Base-by-base conservation (phyloP, 23 tunicate genomes). In the Corella eumyota region DNA sequence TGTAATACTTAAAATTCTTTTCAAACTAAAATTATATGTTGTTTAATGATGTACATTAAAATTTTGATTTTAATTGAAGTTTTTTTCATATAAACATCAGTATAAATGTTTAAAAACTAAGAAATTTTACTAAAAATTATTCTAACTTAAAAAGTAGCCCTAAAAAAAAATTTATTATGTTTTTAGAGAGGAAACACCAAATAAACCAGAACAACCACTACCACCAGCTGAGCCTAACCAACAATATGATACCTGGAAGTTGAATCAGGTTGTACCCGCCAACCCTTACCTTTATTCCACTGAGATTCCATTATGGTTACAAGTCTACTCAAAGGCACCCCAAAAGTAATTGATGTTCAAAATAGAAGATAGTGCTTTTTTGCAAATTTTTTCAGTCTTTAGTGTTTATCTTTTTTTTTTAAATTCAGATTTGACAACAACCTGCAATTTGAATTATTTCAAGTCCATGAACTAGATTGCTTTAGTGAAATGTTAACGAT, bases 401-500 rank as follows among this genome's bases (percentile, higher is more conserved):
- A 9, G 11, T 9, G 48, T 40, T 9, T 40, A 9, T 40, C 15
- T 40, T 51, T 11, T 19, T 19, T 51, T 2, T 60, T 3, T 31
- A 24, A 0, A 4, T 58, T 50, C 55, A 84, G 94, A 66, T 77
- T 68, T 34, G 95, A 85, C 51, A 77, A 65, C 75, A 85, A 77
- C 30, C 51, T 85, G 17, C 69, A 80, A 3, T 85, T 85, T 85
- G 85, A 85, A 23, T 47, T 85, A 25, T 85, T 85, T 56, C 85
- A 85, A 70, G 82, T 76, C 38, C 85, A 85, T 25, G 95, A 88
- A 65, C 58, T 88, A 52, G 96, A 88, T 47, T 78, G 88, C 51
- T 88, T 88, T 64, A 66, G 78, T 38, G 96, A 88, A 38, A 88
- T 79, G 88, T 57, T 88, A 35, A 78, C 88, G 2, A 88, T 79